Percentiles rank a stretch among this genome's conserved stretches.
Evolutionary conservation across 2,888 invertebrate species (phyloP).

Genomic region (Erynnis tages): DNA sequence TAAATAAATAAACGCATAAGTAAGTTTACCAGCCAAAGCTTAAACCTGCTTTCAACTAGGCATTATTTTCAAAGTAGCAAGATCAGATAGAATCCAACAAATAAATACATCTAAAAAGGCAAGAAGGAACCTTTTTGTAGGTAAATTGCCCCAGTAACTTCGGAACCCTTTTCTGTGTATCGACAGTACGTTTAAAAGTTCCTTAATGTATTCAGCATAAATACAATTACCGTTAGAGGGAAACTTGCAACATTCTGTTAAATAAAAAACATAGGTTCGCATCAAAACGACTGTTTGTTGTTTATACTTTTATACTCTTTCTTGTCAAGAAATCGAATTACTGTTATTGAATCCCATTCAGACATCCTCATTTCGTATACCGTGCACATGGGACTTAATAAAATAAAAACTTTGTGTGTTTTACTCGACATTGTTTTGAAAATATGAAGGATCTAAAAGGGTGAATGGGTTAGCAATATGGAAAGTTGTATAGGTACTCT

Average conservation of each 20-base stretch:
- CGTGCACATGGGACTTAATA: not conserved
- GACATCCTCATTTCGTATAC: not conserved
- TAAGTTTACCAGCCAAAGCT: no score
- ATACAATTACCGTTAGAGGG: not conserved
- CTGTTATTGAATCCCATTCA: slow-evolving; percentile 1
- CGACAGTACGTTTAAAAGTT: not conserved
- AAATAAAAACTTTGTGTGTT: not conserved
- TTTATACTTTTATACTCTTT: slow-evolving; percentile 4
- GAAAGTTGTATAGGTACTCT: no score
- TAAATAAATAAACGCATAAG: no score
- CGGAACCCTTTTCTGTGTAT: not conserved
- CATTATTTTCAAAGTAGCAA: no score
- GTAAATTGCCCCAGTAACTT: not conserved
- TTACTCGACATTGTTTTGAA: not conserved
- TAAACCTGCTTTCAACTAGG: no score
- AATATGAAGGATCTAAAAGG: not conserved
- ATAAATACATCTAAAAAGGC: no score
- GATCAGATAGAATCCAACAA: no score
- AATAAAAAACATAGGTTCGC: not conserved
- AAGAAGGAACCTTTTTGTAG: not conserved
- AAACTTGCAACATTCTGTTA: not conserved
- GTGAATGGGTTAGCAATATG: no score
- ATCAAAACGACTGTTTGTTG: not conserved
- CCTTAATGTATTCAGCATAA: not conserved
- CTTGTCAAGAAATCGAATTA: slow-evolving; percentile 3